Conservation (phyloP, 2,113 vertebrate species). For the Lepus americanus region DNA sequence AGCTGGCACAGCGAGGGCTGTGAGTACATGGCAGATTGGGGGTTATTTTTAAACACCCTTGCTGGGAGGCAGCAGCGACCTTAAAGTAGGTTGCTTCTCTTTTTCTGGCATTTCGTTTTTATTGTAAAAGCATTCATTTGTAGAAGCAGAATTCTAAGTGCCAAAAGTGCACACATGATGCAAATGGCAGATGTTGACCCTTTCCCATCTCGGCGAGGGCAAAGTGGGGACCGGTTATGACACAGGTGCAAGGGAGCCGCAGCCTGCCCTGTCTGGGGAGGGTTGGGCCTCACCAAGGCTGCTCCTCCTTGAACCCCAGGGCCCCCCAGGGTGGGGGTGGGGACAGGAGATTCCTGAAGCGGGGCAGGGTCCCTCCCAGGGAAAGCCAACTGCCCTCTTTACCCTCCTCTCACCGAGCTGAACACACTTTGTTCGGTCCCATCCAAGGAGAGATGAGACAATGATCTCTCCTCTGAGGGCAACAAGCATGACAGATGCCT, state of each 20-base stretch:
- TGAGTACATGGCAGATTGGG: conserved; percentile 73
- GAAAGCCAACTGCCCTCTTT: not conserved
- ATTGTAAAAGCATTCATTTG: conserved; percentile 76
- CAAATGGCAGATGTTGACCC: conserved; percentile 52
- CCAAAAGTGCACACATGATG: not conserved
- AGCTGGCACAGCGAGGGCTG: not conserved
- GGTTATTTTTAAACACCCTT: conserved; percentile 84
- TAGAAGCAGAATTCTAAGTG: conserved; percentile 61
- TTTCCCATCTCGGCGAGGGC: not conserved
- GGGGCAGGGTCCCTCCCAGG: not conserved
- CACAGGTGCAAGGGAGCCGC: not conserved
- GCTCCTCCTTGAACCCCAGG: accelerated
- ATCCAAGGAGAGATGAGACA: not conserved
- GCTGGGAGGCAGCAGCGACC: conserved; percentile 79
- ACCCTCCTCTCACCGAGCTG: not conserved
- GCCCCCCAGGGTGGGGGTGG: not conserved
- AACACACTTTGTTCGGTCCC: not conserved
- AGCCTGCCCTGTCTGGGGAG: not conserved
- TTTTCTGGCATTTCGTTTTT: conserved; percentile 76
- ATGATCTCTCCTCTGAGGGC: not conserved
- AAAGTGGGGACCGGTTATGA: not conserved
- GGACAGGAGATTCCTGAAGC: not conserved
- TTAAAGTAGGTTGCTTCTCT: conserved; percentile 81
- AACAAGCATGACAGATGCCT: not conserved
- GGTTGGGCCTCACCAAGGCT: not conserved